Conservation (phyloP, 2,888 invertebrate genomes). For the Ceriagrion tenellum region DNA sequence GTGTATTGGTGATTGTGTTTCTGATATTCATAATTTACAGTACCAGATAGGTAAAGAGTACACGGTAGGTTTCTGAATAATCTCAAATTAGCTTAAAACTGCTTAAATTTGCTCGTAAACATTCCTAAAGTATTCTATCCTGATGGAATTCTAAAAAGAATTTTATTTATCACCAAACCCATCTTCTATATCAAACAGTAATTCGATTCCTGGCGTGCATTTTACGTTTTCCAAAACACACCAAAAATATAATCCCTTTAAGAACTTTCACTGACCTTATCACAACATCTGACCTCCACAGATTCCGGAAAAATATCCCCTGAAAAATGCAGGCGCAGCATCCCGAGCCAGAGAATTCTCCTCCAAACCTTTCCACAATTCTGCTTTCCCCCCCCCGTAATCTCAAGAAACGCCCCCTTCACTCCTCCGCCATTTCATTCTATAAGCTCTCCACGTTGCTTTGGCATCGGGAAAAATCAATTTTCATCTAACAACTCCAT, state of each 20-base stretch:
- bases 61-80: no score
- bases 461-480: not conserved
- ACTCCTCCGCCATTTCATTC: not conserved
- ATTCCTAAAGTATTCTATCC: no score
- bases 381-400: not conserved
- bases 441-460: not conserved
- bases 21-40: no score
- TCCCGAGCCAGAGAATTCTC: not conserved
- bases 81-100: no score
- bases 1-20: no score
- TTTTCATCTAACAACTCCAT: not conserved
- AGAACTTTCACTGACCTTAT: conserved; percentile 3
- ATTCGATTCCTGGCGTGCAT: not conserved
- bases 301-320: not conserved
- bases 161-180: no score
- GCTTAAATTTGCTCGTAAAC: no score
- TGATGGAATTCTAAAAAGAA: no score
- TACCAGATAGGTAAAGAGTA: no score
- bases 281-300: not conserved
- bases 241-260: not conserved
- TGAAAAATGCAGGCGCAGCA: not conserved
- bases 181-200: no score
- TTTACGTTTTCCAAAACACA: not conserved
- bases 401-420: not conserved
- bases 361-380: not conserved